phyloP scores from a whole-genome alignment of 2,888 invertebrate genomes.

The Philopedon plagiatum region DNA sequence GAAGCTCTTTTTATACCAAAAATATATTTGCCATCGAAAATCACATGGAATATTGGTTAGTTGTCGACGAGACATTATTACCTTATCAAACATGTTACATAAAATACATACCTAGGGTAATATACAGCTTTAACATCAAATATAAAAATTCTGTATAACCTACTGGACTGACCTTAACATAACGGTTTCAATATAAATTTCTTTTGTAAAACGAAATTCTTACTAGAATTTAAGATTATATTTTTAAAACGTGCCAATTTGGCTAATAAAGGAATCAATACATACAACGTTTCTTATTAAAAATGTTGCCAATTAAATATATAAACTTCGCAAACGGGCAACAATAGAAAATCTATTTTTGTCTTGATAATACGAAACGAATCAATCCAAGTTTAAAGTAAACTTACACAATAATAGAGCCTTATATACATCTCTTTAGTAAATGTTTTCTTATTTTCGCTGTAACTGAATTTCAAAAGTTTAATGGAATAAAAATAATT shows the following conservation, averaged over 20 bases:
- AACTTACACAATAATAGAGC: no score
- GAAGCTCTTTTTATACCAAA: constrained; percentile 60
- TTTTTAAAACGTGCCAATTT: neutral
- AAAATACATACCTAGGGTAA: constrained; percentile 51
- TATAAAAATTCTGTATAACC: constrained; percentile 58
- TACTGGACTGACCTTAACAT: constrained; percentile 56
- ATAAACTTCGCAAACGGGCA: neutral
- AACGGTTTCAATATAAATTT: constrained; percentile 16
- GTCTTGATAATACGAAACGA: no score
- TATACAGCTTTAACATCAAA: constrained; percentile 59
- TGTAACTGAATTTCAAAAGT: no score
- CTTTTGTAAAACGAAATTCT: neutral
- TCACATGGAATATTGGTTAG: constrained; percentile 60
- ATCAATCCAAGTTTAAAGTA: no score
- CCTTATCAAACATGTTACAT: constrained; percentile 44
- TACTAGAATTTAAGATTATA: constrained; percentile 9
- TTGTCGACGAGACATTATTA: constrained; percentile 52
- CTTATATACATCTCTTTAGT: no score
- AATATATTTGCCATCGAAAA: constrained; percentile 66
- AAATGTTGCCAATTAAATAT: neutral
- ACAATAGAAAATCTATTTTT: no score
- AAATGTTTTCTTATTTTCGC: no score
- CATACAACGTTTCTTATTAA: neutral
- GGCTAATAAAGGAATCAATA: neutral
- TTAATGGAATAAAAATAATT: no score